A percentile compares a stretch with the other conserved stretches of the same genome.
These are phyloP conservation scores for Hemistola chrysoprasaria DNA, from an alignment of 2,888 invertebrate species.

Conservation along the genomic window DNA sequence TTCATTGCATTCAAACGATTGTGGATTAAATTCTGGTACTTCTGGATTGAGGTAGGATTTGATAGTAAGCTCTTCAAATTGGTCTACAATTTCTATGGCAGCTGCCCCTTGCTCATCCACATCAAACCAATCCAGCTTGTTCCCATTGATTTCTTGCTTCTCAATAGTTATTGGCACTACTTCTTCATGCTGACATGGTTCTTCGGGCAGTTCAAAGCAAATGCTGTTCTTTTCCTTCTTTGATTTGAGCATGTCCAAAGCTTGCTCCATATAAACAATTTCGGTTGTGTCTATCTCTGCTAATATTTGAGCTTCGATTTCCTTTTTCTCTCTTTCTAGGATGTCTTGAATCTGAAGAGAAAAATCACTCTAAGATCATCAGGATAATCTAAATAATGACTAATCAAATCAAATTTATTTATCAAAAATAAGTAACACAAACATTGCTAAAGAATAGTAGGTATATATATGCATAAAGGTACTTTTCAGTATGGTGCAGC, in stretches of 20 bases:
- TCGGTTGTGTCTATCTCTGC: conserved; percentile 90
- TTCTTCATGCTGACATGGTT: conserved; percentile 35
- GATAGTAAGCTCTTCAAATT: conserved; percentile 48
- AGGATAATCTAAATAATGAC: too few relatives aligned
- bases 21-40: conserved; percentile 50
- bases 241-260: conserved; percentile 85
- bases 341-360: conserved; percentile 84
- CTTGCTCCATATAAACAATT: conserved; percentile 92
- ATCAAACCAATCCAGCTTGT: conserved; percentile 72
- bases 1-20: conserved; percentile 10
- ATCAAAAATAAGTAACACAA: too few relatives aligned
- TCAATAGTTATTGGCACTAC: conserved; percentile 51
- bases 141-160: conserved; percentile 52
- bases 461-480: too few relatives aligned
- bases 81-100: conserved; percentile 50
- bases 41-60: conserved; percentile 63
- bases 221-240: conserved; percentile 67
- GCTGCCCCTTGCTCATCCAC: conserved; percentile 63
- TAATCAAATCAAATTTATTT: too few relatives aligned
- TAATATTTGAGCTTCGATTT: conserved; percentile 84
- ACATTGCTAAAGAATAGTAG: too few relatives aligned
- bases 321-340: conserved; percentile 87
- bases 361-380: too few relatives aligned
- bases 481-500: too few relatives aligned
- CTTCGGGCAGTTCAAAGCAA: conserved; percentile 38